Percentiles rank a stretch among this genome's conserved stretches.
phyloP scores from a whole-genome alignment of 2,797 vertebrate species.

The Sebastes paucispinis region DNA sequence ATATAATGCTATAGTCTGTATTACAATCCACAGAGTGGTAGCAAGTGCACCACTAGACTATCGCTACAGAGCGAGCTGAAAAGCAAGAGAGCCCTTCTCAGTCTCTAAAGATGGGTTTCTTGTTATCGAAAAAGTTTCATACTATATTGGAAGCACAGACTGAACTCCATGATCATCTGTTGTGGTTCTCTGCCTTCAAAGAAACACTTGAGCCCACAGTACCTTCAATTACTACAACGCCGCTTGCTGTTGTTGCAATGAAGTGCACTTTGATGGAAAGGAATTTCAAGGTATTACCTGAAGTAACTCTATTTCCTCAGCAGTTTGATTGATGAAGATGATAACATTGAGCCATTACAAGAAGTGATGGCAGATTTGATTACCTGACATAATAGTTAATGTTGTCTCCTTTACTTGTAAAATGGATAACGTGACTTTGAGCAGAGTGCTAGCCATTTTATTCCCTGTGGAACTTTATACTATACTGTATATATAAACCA shows the following conservation, averaged over 20 bases:
- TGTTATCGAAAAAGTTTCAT: background rate
- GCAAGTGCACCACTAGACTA: background rate
- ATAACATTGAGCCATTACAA: slow-evolving; percentile 39
- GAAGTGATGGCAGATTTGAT: slow-evolving; percentile 39
- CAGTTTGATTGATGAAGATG: slow-evolving; percentile 43
- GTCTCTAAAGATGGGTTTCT: background rate
- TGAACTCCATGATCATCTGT: background rate
- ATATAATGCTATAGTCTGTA: slow-evolving; percentile 2
- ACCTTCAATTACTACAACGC: background rate
- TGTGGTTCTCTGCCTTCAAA: background rate
- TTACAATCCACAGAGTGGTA: slow-evolving; percentile 3
- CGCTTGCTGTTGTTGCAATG: background rate
- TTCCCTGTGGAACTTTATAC: background rate
- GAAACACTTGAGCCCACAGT: background rate
- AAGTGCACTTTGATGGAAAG: background rate
- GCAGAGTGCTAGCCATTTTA: background rate
- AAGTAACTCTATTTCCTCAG: slow-evolving; percentile 24
- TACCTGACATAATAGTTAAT: slow-evolving; percentile 38
- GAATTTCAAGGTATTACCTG: slow-evolving; percentile 17
- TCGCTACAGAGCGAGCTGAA: background rate
- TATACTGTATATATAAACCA: slow-evolving; percentile 7
- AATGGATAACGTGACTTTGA: slow-evolving; percentile 20
- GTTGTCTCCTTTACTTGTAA: slow-evolving; percentile 14
- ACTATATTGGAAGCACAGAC: background rate
- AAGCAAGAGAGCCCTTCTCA: background rate